Evolutionary conservation across 2,113 vertebrate genomes (phyloP), one percentile per base, ranked within the genome.

Genomic region (Turdus rufiventris): DNA sequence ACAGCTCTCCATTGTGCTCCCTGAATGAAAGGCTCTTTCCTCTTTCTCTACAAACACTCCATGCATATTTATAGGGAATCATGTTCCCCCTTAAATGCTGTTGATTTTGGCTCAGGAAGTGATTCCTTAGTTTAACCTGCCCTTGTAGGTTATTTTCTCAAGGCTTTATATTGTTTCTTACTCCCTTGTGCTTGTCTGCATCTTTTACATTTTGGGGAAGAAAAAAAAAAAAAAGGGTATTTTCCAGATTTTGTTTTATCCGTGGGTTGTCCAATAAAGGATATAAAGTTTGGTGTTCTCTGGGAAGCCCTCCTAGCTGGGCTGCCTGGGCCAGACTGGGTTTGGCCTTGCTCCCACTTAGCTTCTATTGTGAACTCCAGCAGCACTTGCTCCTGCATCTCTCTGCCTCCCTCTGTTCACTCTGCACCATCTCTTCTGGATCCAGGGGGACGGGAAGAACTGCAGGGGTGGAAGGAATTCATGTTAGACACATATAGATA

Each of bases 41-140:
- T 82, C 92, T 33, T 71, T 34, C 13, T 28, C 71, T 43, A 45
- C 61, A 61, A 29, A 21, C 56, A 47, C 57, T 6, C 73, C 29
- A 13, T 45, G 75, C 71, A 8, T 93, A 53, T 92, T 96, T 81
- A 63, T 81, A 83, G 7, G 29, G 80, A 91, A 18, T 89, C 72
- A 1, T 29, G 38, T 86, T 80, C 60, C 45, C 61, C 88, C 48
- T 80, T 63, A 71, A 92, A 33, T 7, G 10, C 68, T 96, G 94
- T 94, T 96, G 95, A 11, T 67, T 84, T 95, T 95, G 94, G 96
- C 96, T 96, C 73, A 21, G 53, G 8, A 21, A 31, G 40, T 3
- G 47, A 45, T 40, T 77, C 47, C 63, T 83, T 66, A 40, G 25
- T 40, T 85, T 63, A 87, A 75, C 57, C 65, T 89, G 61, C 79